Evolutionary conservation across 2,797 vertebrate genomes (phyloP).

Genomic region (Pipistrellus kuhlii): DNA sequence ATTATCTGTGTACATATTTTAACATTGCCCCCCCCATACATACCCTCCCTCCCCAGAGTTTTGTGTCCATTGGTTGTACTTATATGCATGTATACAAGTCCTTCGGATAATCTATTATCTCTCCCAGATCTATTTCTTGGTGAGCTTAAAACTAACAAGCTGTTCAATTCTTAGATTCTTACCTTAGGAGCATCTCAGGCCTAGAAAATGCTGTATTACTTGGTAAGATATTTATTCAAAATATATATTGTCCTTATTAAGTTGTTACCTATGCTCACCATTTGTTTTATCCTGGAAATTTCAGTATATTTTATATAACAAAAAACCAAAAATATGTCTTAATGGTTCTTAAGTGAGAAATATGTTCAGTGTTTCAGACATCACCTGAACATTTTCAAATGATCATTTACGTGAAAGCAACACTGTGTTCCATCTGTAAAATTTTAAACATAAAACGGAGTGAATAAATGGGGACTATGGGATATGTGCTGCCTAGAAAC

Average conservation of each 20-base stretch:
- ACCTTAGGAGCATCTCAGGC: not conserved
- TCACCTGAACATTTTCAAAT: not conserved
- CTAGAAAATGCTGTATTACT: not conserved
- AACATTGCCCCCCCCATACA: no score
- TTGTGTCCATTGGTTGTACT: no score
- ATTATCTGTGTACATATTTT: no score
- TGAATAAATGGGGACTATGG: not conserved
- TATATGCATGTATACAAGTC: no score
- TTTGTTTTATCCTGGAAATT: conserved; percentile 20
- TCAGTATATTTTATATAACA: not conserved
- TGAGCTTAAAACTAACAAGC: conserved; percentile 39
- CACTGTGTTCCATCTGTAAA: not conserved
- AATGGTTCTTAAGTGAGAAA: conserved; percentile 35
- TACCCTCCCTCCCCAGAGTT: no score
- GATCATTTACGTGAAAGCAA: not conserved
- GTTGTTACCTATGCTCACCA: not conserved
- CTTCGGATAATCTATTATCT: no score
- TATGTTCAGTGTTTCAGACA: not conserved
- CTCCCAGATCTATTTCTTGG: not conserved
- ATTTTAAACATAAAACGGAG: not conserved
- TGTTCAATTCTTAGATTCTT: not conserved
- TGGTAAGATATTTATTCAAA: conserved; percentile 16
- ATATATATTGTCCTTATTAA: not conserved
- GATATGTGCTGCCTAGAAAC: not conserved
- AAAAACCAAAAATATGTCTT: not conserved